A percentile compares a stretch with the other conserved stretches of the same genome.
These are phyloP conservation scores for Haliclona indistincta DNA, from an alignment of 37 sponge, comb jelly and placozoan genomes.

Conservation along the genomic window DNA sequence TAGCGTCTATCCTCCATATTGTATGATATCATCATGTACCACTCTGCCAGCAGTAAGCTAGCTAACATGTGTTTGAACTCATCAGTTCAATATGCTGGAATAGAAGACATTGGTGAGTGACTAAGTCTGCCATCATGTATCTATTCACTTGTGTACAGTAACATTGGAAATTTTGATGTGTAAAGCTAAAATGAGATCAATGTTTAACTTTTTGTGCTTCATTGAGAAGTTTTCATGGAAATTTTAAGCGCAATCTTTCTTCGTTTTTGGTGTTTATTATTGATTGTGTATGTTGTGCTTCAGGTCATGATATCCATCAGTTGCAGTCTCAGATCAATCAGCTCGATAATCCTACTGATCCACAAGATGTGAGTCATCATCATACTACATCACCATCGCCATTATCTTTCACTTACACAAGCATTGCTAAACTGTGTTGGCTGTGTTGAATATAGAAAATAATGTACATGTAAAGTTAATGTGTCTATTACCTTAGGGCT, in stretches of 20 bases:
- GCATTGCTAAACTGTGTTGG: no score
- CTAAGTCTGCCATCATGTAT: no score
- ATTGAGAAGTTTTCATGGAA: no score
- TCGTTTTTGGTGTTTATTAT: no score
- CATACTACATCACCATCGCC: no score
- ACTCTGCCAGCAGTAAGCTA: conserved; percentile 46
- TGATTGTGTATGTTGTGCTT: background rate
- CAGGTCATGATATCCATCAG: conserved; percentile 44
- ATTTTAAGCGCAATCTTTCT: no score
- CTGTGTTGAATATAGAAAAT: no score
- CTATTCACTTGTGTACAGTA: background rate
- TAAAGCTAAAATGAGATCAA: no score
- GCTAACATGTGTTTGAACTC: conserved; percentile 15
- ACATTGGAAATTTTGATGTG: background rate
- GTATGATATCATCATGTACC: conserved; percentile 20
- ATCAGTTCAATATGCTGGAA: conserved; percentile 40
- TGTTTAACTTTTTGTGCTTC: no score
- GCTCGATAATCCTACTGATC: conserved; percentile 39
- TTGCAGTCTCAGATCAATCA: conserved; percentile 42
- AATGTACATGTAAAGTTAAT: no score
- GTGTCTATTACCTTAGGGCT: no score
- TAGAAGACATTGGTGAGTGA: conserved; percentile 55
- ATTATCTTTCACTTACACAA: no score
- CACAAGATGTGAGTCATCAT: conserved; percentile 26
- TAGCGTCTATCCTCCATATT: conserved; percentile 30